phyloP scores from a whole-genome alignment of 2,113 vertebrate species.

The Tupaia chinensis region DNA sequence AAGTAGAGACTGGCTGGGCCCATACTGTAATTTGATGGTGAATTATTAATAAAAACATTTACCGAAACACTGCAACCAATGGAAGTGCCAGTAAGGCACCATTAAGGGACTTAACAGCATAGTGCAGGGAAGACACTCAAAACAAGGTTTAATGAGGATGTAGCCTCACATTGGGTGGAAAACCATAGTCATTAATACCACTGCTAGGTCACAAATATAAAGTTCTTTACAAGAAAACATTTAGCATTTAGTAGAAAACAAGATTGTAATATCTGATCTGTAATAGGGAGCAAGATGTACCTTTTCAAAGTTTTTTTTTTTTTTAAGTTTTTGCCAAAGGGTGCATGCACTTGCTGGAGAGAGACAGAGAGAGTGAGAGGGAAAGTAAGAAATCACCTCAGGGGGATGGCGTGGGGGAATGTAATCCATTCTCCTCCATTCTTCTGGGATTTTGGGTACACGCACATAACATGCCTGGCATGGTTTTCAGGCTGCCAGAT shows the following conservation, averaged over 20 bases:
- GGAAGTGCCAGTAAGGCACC: background rate
- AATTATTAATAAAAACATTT: background rate
- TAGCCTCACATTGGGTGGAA: background rate
- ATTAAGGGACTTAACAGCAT: background rate
- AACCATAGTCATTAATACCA: background rate
- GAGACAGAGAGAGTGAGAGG: too few relatives aligned
- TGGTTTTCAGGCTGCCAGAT: too few relatives aligned
- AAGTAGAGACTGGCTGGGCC: background rate
- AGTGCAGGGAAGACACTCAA: conserved; percentile 1
- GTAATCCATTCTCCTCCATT: too few relatives aligned
- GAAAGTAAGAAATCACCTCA: too few relatives aligned
- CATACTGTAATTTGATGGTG: background rate
- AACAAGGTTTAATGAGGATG: background rate
- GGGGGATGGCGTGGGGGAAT: too few relatives aligned
- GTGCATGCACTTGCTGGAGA: too few relatives aligned
- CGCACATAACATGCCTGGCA: too few relatives aligned
- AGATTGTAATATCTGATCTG: conserved; percentile 4
- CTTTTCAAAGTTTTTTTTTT: background rate
- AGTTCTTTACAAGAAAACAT: background rate
- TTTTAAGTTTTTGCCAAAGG: too few relatives aligned
- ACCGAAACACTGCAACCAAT: background rate
- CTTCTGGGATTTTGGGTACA: too few relatives aligned
- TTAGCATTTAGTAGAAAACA: background rate
- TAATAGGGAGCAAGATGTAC: background rate
- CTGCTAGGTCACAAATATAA: background rate